phyloP scores from a whole-genome alignment of 1,140 invertebrate genomes.

The Nephotettix cincticeps region DNA sequence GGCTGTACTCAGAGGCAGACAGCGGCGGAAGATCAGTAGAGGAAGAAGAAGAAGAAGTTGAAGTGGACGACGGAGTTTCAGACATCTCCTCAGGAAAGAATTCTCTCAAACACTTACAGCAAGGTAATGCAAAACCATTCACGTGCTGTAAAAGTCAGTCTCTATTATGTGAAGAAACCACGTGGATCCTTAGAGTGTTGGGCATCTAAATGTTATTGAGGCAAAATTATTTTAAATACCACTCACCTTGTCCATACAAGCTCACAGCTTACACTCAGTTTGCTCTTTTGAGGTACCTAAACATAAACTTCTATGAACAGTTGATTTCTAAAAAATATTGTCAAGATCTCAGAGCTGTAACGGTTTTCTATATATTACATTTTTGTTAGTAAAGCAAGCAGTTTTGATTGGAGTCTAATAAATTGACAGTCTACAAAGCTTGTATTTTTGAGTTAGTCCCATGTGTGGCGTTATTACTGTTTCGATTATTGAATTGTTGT shows the following conservation, averaged over 20 bases:
- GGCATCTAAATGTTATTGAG: not conserved
- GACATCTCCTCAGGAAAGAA: not conserved
- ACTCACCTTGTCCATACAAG: not conserved
- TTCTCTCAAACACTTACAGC: not conserved
- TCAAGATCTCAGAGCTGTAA: too few relatives aligned
- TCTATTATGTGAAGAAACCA: not conserved
- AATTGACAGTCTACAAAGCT: too few relatives aligned
- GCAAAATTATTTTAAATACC: not conserved
- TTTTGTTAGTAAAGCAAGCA: too few relatives aligned
- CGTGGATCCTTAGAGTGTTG: not conserved
- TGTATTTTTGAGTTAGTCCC: too few relatives aligned
- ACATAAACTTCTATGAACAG: too few relatives aligned
- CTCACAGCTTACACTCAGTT: too few relatives aligned
- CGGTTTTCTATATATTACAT: too few relatives aligned
- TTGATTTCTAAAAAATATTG: too few relatives aligned
- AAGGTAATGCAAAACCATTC: not conserved
- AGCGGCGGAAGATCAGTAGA: not conserved
- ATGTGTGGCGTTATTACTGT: too few relatives aligned
- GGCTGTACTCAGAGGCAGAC: not conserved
- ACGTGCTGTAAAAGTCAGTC: not conserved
- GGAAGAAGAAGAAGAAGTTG: slow-evolving; percentile 23
- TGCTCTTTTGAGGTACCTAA: too few relatives aligned
- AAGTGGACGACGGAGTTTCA: slow-evolving; percentile 12
- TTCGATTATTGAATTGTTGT: too few relatives aligned
- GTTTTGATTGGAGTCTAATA: too few relatives aligned